Base-by-base conservation (phyloP, 2,888 invertebrate genomes). In the Drosophila flavopinicola region DNA sequence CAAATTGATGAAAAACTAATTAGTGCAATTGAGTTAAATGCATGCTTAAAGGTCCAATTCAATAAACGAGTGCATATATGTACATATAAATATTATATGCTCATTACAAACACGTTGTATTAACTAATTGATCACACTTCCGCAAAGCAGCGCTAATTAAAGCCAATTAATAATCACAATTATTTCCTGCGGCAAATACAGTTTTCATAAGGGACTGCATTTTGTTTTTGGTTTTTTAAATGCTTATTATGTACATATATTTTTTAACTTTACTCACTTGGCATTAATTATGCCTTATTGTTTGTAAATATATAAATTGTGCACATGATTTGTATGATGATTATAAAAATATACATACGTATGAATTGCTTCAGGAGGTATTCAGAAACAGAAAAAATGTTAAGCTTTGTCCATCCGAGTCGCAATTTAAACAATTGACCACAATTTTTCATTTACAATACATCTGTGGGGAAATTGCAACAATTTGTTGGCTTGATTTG, bases 401-500 rank as follows among this genome's bases (percentile, higher is more conserved):
- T n/a, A n/a, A 47, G 7, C 35, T n/a, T 13, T 24, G 15, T 29
- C 27, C 25, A 6, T 10, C 7, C 5, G 9, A 10, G 20, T 10
- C 15, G 15, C 29, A 49, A 20, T 11, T 38, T 1, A 13, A 57
- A 60, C 58, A 66, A 64, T 59, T 38, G 45, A 30, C 41, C 39
- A 39, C 51, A 74, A 78, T 41, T 60, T 64, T 51, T 37, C 33
- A 61, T 54, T 77, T 57, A 29, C 25, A 23, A 29, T 42, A 49
- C 38, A 57, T 59, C 52, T 54, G 58, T 44, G 1, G 6, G 68
- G 15, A 37, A 71, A 58, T 70, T 66, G 60, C 11, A 59, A 53
- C 57, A 64, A 85, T 64, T 80, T 85, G 73, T 64, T 51, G 66
- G 56, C 66, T 57, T 79, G 86, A 85, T 80, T 85, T 69, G 65